Conservation (phyloP, 2,797 vertebrate genomes). For the Amniataba percoides region DNA sequence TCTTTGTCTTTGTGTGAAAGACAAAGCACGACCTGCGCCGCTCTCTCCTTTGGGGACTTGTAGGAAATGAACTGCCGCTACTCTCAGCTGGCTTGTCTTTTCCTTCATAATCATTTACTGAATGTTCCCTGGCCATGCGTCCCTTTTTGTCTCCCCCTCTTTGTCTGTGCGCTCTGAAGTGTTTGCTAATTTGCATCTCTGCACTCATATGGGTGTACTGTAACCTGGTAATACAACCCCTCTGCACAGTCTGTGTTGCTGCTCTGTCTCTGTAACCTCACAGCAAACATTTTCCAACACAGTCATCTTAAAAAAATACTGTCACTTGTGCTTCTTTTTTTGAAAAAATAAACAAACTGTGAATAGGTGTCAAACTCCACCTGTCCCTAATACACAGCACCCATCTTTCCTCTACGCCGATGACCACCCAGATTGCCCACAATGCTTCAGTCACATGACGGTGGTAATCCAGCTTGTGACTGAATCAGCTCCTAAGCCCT, state of each 20-base stretch:
- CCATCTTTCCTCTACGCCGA: conserved; percentile 34
- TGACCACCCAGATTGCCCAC: conserved; percentile 74
- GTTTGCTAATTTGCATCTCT: conserved; percentile 51
- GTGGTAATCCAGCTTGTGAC: conserved; percentile 82
- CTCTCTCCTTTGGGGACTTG: conserved; percentile 55
- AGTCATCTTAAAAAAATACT: neutral
- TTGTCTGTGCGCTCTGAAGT: conserved; percentile 41
- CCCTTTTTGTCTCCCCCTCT: conserved; percentile 41
- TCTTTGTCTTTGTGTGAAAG: conserved; percentile 58
- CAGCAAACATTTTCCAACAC: neutral
- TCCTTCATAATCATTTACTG: conserved; percentile 62
- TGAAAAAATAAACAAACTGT: no score
- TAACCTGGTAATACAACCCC: neutral
- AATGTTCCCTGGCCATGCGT: conserved; percentile 43
- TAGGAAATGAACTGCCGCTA: conserved; percentile 64
- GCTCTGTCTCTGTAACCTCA: neutral
- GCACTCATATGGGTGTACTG: conserved; percentile 3
- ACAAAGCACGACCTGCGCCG: conserved; percentile 40
- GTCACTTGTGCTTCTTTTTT: neutral
- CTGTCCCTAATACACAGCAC: conserved; percentile 11
- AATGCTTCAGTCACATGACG: conserved; percentile 77
- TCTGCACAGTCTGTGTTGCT: neutral
- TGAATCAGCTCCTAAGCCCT: conserved; percentile 81
- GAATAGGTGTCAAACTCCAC: conserved; percentile 14
- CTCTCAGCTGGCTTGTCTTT: conserved; percentile 68